These are phyloP conservation scores for Abscondita cerata DNA, from an alignment of 2,888 invertebrate genomes.

Conservation along the genomic window DNA sequence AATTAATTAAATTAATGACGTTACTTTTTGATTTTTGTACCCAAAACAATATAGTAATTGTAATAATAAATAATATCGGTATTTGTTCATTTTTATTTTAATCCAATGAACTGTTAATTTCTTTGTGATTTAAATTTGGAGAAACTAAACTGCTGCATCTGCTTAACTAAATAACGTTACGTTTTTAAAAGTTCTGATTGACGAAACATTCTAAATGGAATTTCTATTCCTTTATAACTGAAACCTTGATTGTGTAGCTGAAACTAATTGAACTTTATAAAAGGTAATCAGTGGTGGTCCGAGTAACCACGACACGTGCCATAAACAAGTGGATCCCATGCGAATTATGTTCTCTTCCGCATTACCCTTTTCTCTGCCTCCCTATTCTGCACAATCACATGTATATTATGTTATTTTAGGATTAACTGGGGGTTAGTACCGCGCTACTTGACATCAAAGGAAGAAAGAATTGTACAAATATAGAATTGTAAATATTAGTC, in stretches of 20 bases:
- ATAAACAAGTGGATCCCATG: constrained; percentile 51
- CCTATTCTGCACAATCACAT: constrained; percentile 43
- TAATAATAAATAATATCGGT: background rate
- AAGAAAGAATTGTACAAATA: constrained; percentile 49
- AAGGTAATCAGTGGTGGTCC: constrained; percentile 53
- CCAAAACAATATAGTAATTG: too few relatives aligned
- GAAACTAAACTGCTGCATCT: too few relatives aligned
- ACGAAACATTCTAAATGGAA: background rate
- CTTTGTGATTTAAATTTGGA: too few relatives aligned
- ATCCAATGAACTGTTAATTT: constrained; percentile 8
- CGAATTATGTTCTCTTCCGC: constrained; percentile 42
- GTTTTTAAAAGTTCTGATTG: too few relatives aligned
- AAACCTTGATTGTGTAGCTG: constrained; percentile 40
- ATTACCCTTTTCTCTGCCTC: constrained; percentile 36
- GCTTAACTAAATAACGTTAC: too few relatives aligned
- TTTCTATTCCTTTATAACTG: background rate
- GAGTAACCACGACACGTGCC: constrained; percentile 54
- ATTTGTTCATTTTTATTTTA: constrained; percentile 6
- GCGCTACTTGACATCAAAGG: constrained; percentile 54
- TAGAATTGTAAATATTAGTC: constrained; percentile 52
- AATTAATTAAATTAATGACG: constrained; percentile 27
- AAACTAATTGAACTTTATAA: constrained; percentile 56
- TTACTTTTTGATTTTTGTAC: too few relatives aligned
- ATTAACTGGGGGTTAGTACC: constrained; percentile 51
- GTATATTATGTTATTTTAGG: constrained; percentile 55